Base-by-base conservation (phyloP, 2,888 invertebrate species). In the Dryocosmus kuriphilus region DNA sequence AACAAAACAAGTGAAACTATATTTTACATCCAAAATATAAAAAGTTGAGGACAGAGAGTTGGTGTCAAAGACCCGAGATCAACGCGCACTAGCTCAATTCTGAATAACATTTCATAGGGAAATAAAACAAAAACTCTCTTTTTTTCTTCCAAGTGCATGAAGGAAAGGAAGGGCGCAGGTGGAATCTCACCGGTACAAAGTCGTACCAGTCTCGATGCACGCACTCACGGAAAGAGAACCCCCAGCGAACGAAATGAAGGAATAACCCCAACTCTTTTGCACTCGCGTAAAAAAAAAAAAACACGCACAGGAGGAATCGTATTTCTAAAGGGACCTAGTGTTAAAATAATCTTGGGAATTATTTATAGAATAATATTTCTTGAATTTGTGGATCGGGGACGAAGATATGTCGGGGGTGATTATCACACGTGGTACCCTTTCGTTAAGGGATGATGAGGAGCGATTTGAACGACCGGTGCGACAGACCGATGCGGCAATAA, bases 401-500 rank as follows among this genome's bases (percentile, higher is more conserved):
- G 19, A 3, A 24, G 24, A 57, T 57, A 57, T 57, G 55, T 57
- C n/a, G 9, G 22, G 8, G 55, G 14, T 57, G 24, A 24, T 57
- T 51, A 57, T 57, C 24, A 24, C 67, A 67, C 67, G 71, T 51
- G 51, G 51, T 30, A 19, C 14, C 14, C 24, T 51, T 46, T 11
- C 9, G 30, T 46, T n/a, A 19, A 19, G n/a, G 27, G 27, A 8
- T 27, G 27, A 30, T 27, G 9, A 46, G n/a, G 6, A 46, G 41
- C 19, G 30, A 51, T 27, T 71, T n/a, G 32, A 30, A 51, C 46
- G 27, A 71, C 30, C 71, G 71, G 71, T 80, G 77, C 77, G 80
- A 76, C 67, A 79, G 74, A 71, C 80, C 79, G 80, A 77, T 78
- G 80, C 79, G 82, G 79, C 81, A 76, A 78, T 79, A 78, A 75